These are phyloP conservation scores for Mongoloraphidia duomilia DNA, from an alignment of 2,888 invertebrate genomes.

Conservation along the genomic window DNA sequence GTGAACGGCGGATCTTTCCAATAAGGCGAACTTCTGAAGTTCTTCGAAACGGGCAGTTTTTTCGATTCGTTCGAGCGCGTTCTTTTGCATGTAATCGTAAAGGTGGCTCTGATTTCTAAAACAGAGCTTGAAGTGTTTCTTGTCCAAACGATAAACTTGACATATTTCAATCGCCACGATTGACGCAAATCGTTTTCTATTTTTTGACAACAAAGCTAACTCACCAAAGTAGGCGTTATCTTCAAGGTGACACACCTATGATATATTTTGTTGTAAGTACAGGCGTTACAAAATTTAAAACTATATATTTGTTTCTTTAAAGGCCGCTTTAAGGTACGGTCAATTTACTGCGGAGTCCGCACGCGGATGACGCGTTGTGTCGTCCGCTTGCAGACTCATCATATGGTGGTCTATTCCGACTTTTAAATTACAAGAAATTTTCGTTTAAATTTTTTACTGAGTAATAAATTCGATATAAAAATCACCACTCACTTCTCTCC, in stretches of 20 bases:
- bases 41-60: conserved; percentile 24
- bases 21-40: conserved; percentile 4
- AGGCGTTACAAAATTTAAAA: too few species aligned
- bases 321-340: too few species aligned
- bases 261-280: too few species aligned
- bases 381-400: too few species aligned
- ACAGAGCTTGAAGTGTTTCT: conserved; percentile 30
- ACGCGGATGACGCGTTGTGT: too few species aligned
- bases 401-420: too few species aligned
- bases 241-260: conserved; percentile 29
- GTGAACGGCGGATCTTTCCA: too few species aligned
- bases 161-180: conserved; percentile 38
- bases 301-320: too few species aligned
- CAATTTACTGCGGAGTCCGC: too few species aligned
- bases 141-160: conserved; percentile 36
- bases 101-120: conserved; percentile 21
- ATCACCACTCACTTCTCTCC: conserved; percentile 35
- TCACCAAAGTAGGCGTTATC: conserved; percentile 42
- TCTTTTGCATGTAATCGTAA: conserved; percentile 21
- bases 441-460: too few species aligned
- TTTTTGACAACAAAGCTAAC: conserved; percentile 35
- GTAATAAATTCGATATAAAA: too few species aligned
- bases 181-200: conserved; percentile 34
- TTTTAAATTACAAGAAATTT: too few species aligned
- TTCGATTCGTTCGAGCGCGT: conserved; percentile 23